A percentile compares a stretch with the other conserved stretches of the same genome.
phyloP scores from a whole-genome alignment of 2,113 vertebrate species.

The Callospermophilus lateralis region DNA sequence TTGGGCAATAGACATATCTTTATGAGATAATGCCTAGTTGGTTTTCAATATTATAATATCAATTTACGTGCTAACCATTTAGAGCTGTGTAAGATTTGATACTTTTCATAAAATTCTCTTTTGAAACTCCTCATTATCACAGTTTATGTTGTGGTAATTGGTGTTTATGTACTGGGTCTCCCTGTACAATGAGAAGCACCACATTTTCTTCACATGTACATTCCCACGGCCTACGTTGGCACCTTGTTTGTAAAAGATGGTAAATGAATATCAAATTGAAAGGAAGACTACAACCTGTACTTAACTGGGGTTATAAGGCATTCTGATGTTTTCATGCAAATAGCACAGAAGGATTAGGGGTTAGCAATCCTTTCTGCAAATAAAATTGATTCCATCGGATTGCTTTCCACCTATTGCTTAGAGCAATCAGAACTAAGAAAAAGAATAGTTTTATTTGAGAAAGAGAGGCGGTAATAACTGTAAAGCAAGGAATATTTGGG shows the following conservation, averaged over 20 bases:
- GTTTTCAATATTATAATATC: neutral
- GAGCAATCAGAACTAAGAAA: neutral
- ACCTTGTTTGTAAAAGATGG: constrained; percentile 4
- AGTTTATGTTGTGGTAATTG: neutral
- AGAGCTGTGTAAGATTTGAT: neutral
- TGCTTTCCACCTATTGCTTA: neutral
- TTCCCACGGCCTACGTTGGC: neutral
- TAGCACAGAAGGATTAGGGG: neutral
- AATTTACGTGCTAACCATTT: neutral
- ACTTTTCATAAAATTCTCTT: constrained; percentile 36
- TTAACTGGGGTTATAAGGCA: constrained; percentile 16
- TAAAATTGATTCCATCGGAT: constrained; percentile 13
- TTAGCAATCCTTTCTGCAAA: neutral
- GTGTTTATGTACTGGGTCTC: neutral
- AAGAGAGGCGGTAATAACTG: neutral
- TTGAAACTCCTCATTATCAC: neutral
- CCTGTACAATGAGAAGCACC: neutral
- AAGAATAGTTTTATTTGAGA: neutral
- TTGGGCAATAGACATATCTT: neutral
- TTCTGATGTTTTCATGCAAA: neutral
- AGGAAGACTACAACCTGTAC: neutral
- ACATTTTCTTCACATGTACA: neutral
- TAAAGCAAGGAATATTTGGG: neutral
- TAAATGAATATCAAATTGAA: constrained; percentile 21
- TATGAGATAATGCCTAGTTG: neutral